A percentile compares a stretch with the other conserved stretches of the same genome.
phyloP scores from a whole-genome alignment of 2,888 invertebrate genomes.

The Aricia artaxerxes region DNA sequence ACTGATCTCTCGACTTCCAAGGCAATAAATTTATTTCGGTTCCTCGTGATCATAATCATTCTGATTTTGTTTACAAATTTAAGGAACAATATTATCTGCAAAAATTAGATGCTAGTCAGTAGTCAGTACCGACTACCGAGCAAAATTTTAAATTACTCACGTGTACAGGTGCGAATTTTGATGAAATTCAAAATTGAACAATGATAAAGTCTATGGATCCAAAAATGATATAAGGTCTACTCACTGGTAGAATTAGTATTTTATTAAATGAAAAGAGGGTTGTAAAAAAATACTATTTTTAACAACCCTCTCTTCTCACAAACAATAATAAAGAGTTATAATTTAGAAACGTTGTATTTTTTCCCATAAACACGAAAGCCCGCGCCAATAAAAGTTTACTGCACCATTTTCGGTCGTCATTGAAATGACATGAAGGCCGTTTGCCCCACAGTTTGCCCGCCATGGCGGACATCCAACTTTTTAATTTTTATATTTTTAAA shows the following conservation, averaged over 20 bases:
- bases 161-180: no score
- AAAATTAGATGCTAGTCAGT: neutral
- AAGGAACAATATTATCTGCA: neutral
- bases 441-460: slow-evolving; percentile 59
- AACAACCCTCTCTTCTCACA: neutral
- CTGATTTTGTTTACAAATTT: no score
- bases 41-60: neutral
- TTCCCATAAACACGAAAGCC: slow-evolving; percentile 26
- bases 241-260: no score
- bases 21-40: slow-evolving; percentile 3
- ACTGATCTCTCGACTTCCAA: neutral
- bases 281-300: no score
- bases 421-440: slow-evolving; percentile 64
- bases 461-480: slow-evolving; percentile 58
- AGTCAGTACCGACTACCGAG: no score
- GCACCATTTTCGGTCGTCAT: slow-evolving; percentile 48
- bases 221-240: no score
- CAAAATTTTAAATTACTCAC: no score
- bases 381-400: slow-evolving; percentile 8
- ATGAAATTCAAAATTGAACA: no score
- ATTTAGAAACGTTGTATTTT: neutral
- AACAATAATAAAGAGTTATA: neutral
- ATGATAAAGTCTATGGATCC: no score
- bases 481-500: slow-evolving; percentile 29
- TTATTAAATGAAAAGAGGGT: no score